Evolutionary conservation across 2,888 invertebrate genomes (phyloP).

Genomic region (Conops quadrifasciatus): DNA sequence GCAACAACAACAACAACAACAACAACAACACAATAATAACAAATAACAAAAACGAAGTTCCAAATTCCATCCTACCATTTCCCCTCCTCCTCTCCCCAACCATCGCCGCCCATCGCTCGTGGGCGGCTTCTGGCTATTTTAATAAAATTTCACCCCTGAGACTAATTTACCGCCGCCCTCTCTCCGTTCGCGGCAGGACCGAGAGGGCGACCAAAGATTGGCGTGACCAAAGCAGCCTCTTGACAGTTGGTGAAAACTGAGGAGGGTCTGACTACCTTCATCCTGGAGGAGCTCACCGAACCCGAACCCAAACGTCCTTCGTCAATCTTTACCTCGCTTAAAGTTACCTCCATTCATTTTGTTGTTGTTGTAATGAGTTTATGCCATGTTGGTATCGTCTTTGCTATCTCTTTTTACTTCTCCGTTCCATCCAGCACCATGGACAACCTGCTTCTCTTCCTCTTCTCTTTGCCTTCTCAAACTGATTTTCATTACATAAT

Average conservation of each 20-base stretch:
- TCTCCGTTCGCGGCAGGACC: not conserved
- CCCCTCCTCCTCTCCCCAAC: conserved; percentile 32
- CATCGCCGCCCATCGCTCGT: no score
- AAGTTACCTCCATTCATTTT: no score
- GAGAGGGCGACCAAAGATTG: not conserved
- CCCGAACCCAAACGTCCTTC: no score
- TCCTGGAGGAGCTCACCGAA: no score
- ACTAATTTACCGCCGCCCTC: conserved; percentile 56
- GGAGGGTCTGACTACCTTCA: no score
- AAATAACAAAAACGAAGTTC: not conserved
- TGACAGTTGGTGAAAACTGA: not conserved
- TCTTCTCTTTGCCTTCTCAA: conserved; percentile 27
- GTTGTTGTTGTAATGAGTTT: not conserved
- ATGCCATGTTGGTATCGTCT: not conserved
- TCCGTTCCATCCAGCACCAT: not conserved
- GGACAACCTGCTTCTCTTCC: not conserved
- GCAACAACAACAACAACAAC: not conserved
- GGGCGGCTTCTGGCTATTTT: conserved; percentile 60
- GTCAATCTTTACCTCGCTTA: no score
- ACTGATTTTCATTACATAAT: conserved; percentile 62
- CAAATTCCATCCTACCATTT: not conserved
- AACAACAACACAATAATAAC: not conserved
- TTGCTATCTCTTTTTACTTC: no score
- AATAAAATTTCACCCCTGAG: conserved; percentile 64
- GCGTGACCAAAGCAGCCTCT: not conserved